A percentile compares a stretch with the other conserved stretches of the same genome.
Evolutionary conservation across 2,797 vertebrate genomes (phyloP).

Genomic region (Babyrousa celebensis): DNA sequence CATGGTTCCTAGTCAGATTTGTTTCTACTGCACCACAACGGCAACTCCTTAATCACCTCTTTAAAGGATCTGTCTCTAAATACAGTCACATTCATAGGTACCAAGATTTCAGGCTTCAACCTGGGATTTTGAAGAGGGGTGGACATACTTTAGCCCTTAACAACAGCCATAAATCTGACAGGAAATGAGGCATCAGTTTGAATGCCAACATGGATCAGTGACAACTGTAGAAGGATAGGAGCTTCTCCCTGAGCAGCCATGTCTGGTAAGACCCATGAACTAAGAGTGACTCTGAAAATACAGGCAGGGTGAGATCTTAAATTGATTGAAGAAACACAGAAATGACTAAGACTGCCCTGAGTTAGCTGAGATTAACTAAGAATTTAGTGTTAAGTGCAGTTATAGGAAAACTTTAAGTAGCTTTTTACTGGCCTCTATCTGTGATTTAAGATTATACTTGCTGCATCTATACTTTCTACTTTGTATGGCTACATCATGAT

Average conservation of each 20-base stretch:
- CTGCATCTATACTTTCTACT: rapidly evolving
- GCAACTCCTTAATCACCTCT: background rate
- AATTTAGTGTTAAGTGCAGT: background rate
- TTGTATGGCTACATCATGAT: rapidly evolving
- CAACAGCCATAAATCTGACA: background rate
- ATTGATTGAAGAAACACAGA: background rate
- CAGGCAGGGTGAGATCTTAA: background rate
- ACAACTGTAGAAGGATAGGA: background rate
- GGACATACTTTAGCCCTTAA: rapidly evolving
- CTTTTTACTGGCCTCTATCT: background rate
- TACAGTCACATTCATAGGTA: background rate
- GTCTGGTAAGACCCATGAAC: background rate
- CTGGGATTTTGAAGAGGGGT: background rate
- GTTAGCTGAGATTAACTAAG: background rate
- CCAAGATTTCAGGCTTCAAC: background rate
- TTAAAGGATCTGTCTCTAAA: background rate
- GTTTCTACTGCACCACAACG: too few relatives aligned
- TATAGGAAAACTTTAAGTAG: background rate
- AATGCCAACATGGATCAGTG: too few relatives aligned
- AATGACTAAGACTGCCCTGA: background rate
- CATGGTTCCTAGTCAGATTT: too few relatives aligned
- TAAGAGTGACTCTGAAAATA: background rate
- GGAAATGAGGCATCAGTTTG: background rate
- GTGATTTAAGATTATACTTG: background rate
- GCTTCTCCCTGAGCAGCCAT: background rate